Percentiles rank a stretch among this genome's conserved stretches.
These are phyloP conservation scores for Neopipo cinnamomea DNA, from an alignment of 2,113 vertebrate genomes.

Conservation along the genomic window DNA sequence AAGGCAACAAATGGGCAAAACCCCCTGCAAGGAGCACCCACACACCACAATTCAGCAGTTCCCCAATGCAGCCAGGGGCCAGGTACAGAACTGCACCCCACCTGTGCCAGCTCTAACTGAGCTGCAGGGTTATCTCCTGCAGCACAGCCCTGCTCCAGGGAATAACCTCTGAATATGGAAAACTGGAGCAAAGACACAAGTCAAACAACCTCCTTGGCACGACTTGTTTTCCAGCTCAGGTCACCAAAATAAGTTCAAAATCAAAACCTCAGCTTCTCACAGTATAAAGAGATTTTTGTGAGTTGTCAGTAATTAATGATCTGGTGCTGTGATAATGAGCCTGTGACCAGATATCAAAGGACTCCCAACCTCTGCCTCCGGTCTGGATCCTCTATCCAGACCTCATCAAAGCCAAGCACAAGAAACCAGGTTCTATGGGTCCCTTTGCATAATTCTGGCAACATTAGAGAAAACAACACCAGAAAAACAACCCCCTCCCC, in stretches of 20 bases:
- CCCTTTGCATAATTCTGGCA: neutral
- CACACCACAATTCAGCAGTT: neutral
- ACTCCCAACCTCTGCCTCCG: neutral
- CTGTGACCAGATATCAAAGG: neutral
- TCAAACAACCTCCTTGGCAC: neutral
- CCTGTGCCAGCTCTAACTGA: neutral
- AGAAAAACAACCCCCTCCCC: neutral
- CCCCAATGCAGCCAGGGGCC: accelerated
- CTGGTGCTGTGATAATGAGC: neutral
- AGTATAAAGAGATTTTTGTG: neutral
- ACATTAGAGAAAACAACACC: neutral
- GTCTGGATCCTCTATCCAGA: neutral
- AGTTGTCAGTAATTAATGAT: neutral
- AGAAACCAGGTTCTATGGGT: neutral
- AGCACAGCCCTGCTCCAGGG: neutral
- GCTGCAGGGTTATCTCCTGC: neutral
- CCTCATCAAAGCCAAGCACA: neutral
- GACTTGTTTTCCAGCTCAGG: neutral
- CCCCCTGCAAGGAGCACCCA: neutral
- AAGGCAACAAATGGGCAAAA: neutral
- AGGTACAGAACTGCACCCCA: neutral
- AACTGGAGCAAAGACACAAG: neutral
- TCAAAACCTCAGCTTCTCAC: neutral
- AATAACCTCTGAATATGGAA: neutral
- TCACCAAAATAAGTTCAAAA: neutral